Evolutionary conservation across 2,797 vertebrate genomes (phyloP).

Genomic region (Cichlasoma orientale): DNA sequence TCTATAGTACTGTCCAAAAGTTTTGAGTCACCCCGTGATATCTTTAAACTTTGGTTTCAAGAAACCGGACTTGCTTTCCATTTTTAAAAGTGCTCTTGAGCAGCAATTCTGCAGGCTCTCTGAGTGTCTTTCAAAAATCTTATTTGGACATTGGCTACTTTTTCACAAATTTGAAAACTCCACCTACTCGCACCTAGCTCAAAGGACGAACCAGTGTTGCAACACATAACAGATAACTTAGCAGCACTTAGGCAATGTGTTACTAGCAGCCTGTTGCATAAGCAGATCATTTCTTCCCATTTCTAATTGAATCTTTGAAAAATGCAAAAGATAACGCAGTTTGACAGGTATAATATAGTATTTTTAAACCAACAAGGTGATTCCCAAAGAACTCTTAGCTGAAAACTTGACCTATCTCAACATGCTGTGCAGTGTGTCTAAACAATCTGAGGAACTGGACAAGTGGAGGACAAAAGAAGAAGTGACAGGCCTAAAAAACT

Average conservation of each 20-base stretch:
- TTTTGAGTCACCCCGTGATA: neutral
- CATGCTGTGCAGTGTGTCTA: neutral
- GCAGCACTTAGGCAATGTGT: neutral
- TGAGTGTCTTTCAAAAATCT: neutral
- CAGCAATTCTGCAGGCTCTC: neutral
- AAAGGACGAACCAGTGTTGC: neutral
- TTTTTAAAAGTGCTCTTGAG: neutral
- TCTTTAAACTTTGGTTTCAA: neutral
- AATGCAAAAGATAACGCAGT: neutral
- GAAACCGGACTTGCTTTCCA: too few relatives aligned
- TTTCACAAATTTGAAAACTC: neutral
- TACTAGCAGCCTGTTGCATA: neutral
- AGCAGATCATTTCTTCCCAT: neutral
- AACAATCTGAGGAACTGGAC: neutral
- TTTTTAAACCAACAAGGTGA: neutral
- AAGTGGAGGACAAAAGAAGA: neutral
- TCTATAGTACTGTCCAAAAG: neutral
- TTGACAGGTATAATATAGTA: neutral
- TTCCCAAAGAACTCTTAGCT: neutral
- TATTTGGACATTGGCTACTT: neutral
- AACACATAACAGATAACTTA: neutral
- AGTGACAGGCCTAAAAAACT: neutral
- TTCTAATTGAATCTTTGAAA: neutral
- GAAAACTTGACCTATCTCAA: neutral
- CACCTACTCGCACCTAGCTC: neutral